phyloP scores from a whole-genome alignment of 92 coral and sea anemone genomes.

The Porites divaricata region DNA sequence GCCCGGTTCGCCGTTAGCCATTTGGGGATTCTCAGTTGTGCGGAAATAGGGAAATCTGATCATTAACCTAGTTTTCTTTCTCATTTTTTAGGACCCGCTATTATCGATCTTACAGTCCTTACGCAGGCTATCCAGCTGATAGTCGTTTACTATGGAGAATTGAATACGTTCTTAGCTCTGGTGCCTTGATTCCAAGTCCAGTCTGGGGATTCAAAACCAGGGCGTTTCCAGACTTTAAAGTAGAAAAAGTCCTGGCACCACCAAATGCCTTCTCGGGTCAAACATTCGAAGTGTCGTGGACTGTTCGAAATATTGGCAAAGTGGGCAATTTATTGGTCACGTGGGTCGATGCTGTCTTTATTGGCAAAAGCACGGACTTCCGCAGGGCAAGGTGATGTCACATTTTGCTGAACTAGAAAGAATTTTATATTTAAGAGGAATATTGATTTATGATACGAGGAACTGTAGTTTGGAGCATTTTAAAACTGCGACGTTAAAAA shows the following conservation, averaged over 20 bases:
- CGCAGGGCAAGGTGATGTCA: constrained; percentile 41
- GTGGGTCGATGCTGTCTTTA: constrained; percentile 72
- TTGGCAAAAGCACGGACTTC: constrained; percentile 61
- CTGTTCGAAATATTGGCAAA: constrained; percentile 74
- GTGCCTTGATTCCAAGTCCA: constrained; percentile 75
- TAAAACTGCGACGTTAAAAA: no score
- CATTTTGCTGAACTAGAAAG: background rate
- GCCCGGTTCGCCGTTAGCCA: no score
- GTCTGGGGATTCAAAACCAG: constrained; percentile 82
- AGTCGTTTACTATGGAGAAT: constrained; percentile 79
- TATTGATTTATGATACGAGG: no score
- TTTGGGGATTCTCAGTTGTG: background rate
- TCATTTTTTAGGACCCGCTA: constrained; percentile 21
- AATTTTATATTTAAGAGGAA: no score
- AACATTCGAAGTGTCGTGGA: constrained; percentile 82
- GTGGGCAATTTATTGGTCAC: constrained; percentile 46
- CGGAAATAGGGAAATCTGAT: background rate
- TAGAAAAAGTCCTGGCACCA: constrained; percentile 64
- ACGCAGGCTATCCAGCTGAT: constrained; percentile 66
- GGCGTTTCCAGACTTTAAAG: constrained; percentile 73
- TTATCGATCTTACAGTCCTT: constrained; percentile 49
- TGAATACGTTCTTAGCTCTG: constrained; percentile 61
- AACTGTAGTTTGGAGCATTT: no score
- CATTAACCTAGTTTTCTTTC: background rate
- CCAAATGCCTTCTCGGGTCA: constrained; percentile 77